Percentiles rank a stretch among this genome's conserved stretches.
Conservation (phyloP, 2,888 invertebrate species). For the Pseudeuparius sepicola region DNA sequence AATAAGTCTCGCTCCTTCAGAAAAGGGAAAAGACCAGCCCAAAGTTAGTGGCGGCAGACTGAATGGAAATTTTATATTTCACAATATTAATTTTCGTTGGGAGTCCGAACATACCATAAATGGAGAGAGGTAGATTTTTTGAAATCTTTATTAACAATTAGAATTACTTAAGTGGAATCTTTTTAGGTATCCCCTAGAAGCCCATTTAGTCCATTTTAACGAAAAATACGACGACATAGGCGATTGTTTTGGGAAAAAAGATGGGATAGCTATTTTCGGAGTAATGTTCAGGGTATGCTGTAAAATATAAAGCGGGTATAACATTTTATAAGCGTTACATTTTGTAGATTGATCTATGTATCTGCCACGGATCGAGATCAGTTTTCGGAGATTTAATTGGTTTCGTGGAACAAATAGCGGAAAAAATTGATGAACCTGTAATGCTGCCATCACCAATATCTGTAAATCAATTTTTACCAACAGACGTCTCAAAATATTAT, state of each 20-base stretch:
- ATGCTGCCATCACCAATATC: too few species aligned
- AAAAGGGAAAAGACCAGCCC: too few species aligned
- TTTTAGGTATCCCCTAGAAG: conserved; percentile 20
- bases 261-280: conserved; percentile 18
- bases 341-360: too few species aligned
- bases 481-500: conserved; percentile 41
- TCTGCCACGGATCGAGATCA: too few species aligned
- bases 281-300: conserved; percentile 18
- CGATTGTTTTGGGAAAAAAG: conserved; percentile 13
- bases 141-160: not conserved
- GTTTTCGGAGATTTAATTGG: too few species aligned
- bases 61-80: conserved; percentile 14
- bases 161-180: conserved; percentile 7
- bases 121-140: not conserved
- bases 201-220: conserved; percentile 21
- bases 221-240: conserved; percentile 13
- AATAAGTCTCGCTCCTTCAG: too few species aligned
- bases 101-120: conserved; percentile 17
- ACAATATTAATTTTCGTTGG: conserved; percentile 20
- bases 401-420: too few species aligned
- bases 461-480: conserved; percentile 17
- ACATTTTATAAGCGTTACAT: too few species aligned
- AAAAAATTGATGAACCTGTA: too few species aligned
- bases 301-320: too few species aligned
- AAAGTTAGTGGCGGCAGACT: too few species aligned